Conservation (phyloP, 2,113 vertebrate species). For the Seriola dumerili region DNA sequence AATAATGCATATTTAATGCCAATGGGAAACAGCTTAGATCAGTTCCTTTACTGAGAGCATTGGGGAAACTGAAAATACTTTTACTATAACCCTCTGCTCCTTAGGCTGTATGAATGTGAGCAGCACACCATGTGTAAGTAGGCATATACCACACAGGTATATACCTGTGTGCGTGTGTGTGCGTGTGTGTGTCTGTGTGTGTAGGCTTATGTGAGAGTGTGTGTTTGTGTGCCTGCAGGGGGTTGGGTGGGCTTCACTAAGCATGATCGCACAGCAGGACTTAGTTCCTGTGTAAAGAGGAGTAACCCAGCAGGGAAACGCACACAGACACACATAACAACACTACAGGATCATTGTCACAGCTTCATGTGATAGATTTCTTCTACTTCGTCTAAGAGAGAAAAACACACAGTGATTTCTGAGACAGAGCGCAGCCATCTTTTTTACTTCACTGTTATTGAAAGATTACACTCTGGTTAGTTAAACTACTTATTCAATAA, state of each 20-base stretch:
- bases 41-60: constrained; percentile 65
- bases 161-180: constrained; percentile 28
- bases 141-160: constrained; percentile 12
- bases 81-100: constrained; percentile 64
- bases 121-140: constrained; percentile 27
- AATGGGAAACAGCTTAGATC: constrained; percentile 78
- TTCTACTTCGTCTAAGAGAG: constrained; percentile 24
- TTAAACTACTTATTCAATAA: constrained; percentile 30
- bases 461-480: constrained; percentile 27
- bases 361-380: constrained; percentile 34
- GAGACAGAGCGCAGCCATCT: neutral
- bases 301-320: constrained; percentile 42
- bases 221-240: constrained; percentile 49
- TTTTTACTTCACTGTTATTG: neutral
- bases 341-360: constrained; percentile 31
- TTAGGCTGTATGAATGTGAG: constrained; percentile 54
- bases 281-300: constrained; percentile 48
- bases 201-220: constrained; percentile 19
- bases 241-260: constrained; percentile 44
- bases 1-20: constrained; percentile 82
- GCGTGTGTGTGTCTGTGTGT: constrained; percentile 37
- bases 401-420: constrained; percentile 11
- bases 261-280: constrained; percentile 57
- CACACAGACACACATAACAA: constrained; percentile 16
- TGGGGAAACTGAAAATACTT: constrained; percentile 51